These are phyloP conservation scores for Ametastegia equiseti DNA, from an alignment of 2,888 invertebrate genomes.

Conservation along the genomic window DNA sequence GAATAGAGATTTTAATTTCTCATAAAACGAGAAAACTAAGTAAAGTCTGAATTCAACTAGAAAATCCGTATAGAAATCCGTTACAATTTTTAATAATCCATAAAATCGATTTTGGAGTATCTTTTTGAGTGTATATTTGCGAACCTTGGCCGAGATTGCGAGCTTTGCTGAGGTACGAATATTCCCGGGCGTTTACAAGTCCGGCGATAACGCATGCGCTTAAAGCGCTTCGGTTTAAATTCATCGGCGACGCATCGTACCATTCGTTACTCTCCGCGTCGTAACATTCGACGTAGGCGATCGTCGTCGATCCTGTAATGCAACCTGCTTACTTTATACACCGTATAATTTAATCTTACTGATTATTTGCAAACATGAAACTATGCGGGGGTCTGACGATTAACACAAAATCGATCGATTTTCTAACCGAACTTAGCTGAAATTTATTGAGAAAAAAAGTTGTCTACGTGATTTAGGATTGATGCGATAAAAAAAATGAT, in stretches of 20 bases:
- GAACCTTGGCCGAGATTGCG: slow-evolving; percentile 66
- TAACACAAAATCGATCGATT: not conserved
- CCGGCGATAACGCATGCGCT: slow-evolving; percentile 89
- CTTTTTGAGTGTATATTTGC: not conserved
- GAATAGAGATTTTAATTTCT: too few species aligned
- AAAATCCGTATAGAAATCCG: too few species aligned
- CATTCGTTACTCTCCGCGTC: slow-evolving; percentile 83
- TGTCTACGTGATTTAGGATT: too few species aligned
- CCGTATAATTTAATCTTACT: not conserved
- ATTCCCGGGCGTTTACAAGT: slow-evolving; percentile 83
- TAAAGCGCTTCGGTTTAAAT: slow-evolving; percentile 88
- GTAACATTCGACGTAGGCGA: slow-evolving; percentile 88
- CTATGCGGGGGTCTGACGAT: not conserved
- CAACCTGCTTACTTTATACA: slow-evolving; percentile 51
- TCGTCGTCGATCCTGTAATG: slow-evolving; percentile 82
- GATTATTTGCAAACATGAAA: not conserved
- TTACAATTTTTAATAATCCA: too few species aligned
- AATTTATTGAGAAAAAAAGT: too few species aligned
- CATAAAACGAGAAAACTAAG: too few species aligned
- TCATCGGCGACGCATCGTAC: slow-evolving; percentile 87
- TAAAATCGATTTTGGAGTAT: too few species aligned
- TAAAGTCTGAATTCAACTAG: too few species aligned
- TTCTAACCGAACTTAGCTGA: not conserved
- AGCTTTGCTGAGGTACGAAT: slow-evolving; percentile 77
- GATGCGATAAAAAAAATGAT: too few species aligned